Evolutionary conservation across 2,797 vertebrate species (phyloP), one percentile per base, ranked within the genome.

Genomic region (Acrossocheilus wenchowensis): DNA sequence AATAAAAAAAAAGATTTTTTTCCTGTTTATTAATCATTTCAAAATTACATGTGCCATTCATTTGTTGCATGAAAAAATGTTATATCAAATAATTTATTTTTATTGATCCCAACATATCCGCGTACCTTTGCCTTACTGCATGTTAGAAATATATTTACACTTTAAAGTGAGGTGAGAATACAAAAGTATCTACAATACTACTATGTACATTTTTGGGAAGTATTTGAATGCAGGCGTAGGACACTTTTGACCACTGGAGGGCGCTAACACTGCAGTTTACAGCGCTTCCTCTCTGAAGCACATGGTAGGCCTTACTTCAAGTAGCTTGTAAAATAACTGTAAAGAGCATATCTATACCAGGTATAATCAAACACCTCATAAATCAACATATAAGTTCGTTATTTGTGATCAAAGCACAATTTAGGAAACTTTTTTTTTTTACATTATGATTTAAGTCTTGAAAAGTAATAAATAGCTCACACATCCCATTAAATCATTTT

Each of bases 21-120:
- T 30, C 3, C 12, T 11, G 4, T 81, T 81, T 81, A 81, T 81
- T 81, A 39, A 30, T 52, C 11, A 39, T 68, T 68, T 68, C 3
- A 69, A 81, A 68, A 79, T 26, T 19, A 6, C 45, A 39, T 2
- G 6, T 52, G 45, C 17, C 80, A 81, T 81, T 15, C 2, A 7
- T 9, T 17, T 81, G 64, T 9, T n/a, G 34, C 64, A 39, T 81
- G 26, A 50, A 64, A 66, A 6, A 85, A 83, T 8, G n/a, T 45
- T 7, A 62, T 62, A 77, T 39, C 41, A 72, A 87, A 90, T 90
- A 89, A 90, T 74, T 89, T 89, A 89, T 26, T 41, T n/a, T 4
- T 48, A 81, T 81, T 60, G 84, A 74, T 88, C 85, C 85, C 81
- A 88, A 88, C 3, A 78, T 78, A 81, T 71, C 74, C 48, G 19